These are phyloP conservation scores for Saiga tatarica DNA, from an alignment of 2,113 vertebrate species.

Conservation along the genomic window DNA sequence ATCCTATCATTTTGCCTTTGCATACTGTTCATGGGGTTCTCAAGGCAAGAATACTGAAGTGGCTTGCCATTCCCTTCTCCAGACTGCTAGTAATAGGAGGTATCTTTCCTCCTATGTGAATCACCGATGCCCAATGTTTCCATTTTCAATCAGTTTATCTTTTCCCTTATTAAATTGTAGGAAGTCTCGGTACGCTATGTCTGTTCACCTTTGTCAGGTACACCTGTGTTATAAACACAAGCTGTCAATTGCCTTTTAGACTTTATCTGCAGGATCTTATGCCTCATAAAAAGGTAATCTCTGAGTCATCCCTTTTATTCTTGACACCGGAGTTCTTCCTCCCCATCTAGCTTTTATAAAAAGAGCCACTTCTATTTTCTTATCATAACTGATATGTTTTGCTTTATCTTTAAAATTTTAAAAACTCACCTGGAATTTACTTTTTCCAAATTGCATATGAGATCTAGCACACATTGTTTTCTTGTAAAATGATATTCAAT, in stretches of 20 bases:
- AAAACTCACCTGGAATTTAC: neutral
- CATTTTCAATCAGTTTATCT: neutral
- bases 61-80: neutral
- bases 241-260: neutral
- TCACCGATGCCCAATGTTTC: neutral
- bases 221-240: neutral
- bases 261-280: neutral
- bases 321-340: neutral
- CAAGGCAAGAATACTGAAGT: too few relatives aligned
- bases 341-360: neutral
- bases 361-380: neutral
- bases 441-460: neutral
- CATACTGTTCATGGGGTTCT: too few relatives aligned
- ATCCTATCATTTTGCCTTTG: too few relatives aligned
- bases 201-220: neutral
- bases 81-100: neutral
- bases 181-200: neutral
- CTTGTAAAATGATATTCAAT: neutral
- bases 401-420: neutral
- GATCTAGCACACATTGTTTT: neutral
- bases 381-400: neutral
- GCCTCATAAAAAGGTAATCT: neutral
- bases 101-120: neutral
- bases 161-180: neutral
- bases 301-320: neutral